These are phyloP conservation scores for Euura lappo DNA, from an alignment of 1,140 invertebrate genomes.

Conservation along the genomic window DNA sequence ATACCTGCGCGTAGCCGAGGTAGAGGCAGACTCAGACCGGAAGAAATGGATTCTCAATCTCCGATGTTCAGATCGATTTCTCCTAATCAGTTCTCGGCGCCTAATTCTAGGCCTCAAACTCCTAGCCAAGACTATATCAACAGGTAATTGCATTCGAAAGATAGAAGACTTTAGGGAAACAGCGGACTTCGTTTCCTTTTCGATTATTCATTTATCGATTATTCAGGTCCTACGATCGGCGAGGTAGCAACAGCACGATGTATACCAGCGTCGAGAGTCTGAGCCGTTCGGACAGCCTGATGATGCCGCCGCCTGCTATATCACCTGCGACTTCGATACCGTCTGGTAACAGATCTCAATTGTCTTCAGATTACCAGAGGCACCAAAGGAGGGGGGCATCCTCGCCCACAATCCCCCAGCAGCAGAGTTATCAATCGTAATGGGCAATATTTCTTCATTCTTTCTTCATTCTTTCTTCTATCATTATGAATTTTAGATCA, in stretches of 20 bases:
- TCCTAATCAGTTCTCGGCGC: slow-evolving; percentile 60
- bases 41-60: slow-evolving; percentile 48
- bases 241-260: slow-evolving; percentile 58
- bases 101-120: slow-evolving; percentile 61
- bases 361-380: not conserved
- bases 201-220: no score
- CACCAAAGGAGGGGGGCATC: slow-evolving; percentile 2
- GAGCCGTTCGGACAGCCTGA: slow-evolving; percentile 47
- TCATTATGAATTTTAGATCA: not conserved
- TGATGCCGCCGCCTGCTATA: slow-evolving; percentile 43
- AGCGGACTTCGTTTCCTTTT: no score
- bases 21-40: slow-evolving; percentile 58
- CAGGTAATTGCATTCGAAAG: slow-evolving; percentile 32
- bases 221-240: slow-evolving; percentile 49
- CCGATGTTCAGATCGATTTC: slow-evolving; percentile 57
- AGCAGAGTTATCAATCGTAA: slow-evolving; percentile 37
- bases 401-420: slow-evolving; percentile 29
- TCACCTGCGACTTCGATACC: slow-evolving; percentile 40
- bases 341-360: slow-evolving; percentile 31
- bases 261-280: slow-evolving; percentile 60
- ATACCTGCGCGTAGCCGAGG: slow-evolving; percentile 59
- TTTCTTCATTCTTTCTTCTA: slow-evolving; percentile 2
- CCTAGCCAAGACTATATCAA: slow-evolving; percentile 57
- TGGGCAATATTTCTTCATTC: slow-evolving; percentile 13
- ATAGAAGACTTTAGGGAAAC: no score